These are phyloP conservation scores for Acleris sparsana DNA, from an alignment of 2,888 invertebrate genomes.

Conservation along the genomic window DNA sequence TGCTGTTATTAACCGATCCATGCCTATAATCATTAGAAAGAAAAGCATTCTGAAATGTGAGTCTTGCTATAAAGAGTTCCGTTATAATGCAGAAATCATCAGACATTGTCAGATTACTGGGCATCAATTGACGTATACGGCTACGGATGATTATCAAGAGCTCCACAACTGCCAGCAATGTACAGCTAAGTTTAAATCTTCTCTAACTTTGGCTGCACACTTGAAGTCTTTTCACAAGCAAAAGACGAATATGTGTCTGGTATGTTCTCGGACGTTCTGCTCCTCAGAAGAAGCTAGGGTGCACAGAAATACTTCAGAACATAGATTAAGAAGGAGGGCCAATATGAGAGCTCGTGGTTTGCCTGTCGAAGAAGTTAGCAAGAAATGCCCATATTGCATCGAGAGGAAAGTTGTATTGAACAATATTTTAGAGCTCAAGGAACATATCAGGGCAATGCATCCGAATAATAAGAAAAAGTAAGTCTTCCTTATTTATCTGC, in stretches of 20 bases:
- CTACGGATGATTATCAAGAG: conserved; percentile 86
- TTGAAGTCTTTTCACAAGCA: conserved; percentile 84
- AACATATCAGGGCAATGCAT: conserved; percentile 85
- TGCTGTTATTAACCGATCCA: conserved; percentile 89
- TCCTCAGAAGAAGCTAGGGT: conserved; percentile 84
- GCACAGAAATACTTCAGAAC: conserved; percentile 86
- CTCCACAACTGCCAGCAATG: conserved; percentile 86
- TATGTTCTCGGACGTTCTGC: conserved; percentile 86
- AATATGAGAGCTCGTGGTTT: conserved; percentile 65
- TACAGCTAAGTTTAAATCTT: conserved; percentile 83
- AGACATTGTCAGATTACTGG: conserved; percentile 82
- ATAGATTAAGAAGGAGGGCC: conserved; percentile 84
- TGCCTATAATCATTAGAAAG: conserved; percentile 90
- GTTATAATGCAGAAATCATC: conserved; percentile 89
- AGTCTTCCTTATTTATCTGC: conserved; percentile 41
- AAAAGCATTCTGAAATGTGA: conserved; percentile 85
- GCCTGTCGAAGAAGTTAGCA: conserved; percentile 65
- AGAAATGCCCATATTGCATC: conserved; percentile 85
- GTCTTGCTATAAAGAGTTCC: conserved; percentile 87
- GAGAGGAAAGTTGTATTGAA: conserved; percentile 66
- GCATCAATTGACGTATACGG: conserved; percentile 78
- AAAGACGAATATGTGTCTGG: conserved; percentile 86
- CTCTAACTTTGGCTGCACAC: conserved; percentile 87
- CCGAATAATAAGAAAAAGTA: conserved; percentile 86
- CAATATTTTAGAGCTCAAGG: conserved; percentile 83